phyloP scores from a whole-genome alignment of 2,797 vertebrate genomes.

The Semaprochilodus insignis region DNA sequence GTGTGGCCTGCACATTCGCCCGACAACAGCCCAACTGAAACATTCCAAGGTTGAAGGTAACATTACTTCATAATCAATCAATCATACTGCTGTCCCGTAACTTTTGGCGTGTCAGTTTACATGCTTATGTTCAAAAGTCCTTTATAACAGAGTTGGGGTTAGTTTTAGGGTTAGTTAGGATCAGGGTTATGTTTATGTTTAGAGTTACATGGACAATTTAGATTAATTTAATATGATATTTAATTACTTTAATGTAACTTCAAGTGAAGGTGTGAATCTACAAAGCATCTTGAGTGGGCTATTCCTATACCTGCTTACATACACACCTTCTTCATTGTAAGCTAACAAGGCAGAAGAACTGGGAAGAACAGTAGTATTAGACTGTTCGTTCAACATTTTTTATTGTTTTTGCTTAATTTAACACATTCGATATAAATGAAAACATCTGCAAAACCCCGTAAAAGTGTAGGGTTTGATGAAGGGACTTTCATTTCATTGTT shows the following conservation, averaged over 20 bases:
- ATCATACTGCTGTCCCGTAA: too few relatives aligned
- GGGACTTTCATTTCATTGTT: background rate
- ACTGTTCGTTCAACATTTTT: background rate
- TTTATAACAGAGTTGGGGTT: background rate
- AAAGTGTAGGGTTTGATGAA: constrained; percentile 2
- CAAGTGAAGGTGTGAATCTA: background rate
- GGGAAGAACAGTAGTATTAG: background rate
- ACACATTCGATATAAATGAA: background rate
- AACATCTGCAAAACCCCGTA: background rate
- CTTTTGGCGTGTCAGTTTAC: too few relatives aligned
- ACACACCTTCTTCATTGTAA: too few relatives aligned
- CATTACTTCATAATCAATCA: too few relatives aligned
- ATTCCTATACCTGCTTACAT: too few relatives aligned
- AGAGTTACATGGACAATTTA: too few relatives aligned
- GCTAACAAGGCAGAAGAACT: background rate
- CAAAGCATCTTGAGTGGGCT: background rate
- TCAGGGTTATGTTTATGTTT: background rate
- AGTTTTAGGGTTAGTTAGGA: background rate
- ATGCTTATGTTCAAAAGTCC: too few relatives aligned
- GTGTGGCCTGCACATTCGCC: too few relatives aligned
- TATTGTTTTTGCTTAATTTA: background rate
- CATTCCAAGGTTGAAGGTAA: too few relatives aligned
- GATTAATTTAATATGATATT: background rate
- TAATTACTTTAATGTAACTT: background rate
- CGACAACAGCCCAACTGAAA: too few relatives aligned